Base-by-base conservation (phyloP, 2,888 invertebrate species). In the Melangyna quadrimaculata region DNA sequence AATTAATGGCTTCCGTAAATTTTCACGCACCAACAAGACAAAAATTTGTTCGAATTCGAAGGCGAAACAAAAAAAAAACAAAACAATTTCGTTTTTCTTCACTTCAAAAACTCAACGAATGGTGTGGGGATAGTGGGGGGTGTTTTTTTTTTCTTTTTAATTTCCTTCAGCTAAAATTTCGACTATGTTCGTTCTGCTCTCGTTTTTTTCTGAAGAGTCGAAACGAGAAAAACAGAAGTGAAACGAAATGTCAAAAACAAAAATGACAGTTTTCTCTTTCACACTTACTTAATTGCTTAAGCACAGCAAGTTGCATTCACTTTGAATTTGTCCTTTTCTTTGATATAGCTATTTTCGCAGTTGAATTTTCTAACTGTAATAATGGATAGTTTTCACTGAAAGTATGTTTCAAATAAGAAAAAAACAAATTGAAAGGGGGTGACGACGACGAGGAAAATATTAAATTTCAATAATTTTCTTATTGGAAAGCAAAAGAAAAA, bases 201-300 rank as follows among this genome's bases (percentile, higher is more conserved):
- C 72, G 84, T 75, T 84, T 80, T 84, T 35, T 65, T 79, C 57
- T 55, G 9, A 5, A 24, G 14, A 40, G 32, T 19, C 29, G 27
- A 65, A 37, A 53, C 35, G 67, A 65, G 29, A 77, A 51, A 37
- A 59, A 75, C 67, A 65, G 75, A 67, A 79, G 67, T 75, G 80
- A 77, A 65, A 65, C 51, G 63, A 74, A 74, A 77, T 77, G 84
- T 84, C 84, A 84, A 84, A 83, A 84, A 84, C 80, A 80, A 84
- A 71, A 45, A n/a, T 53, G 17, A 55, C n/a, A 40, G 37, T n/a
- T n/a, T 6, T 69, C 75, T 80, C 69, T 48, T 69, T 83, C 59
- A 7, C 55, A 29, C 67, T 51, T 51, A 43, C 48, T n/a, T 22
- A 17, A 35, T 43, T n/a, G n/a, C 7, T 12, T 40, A 35, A 22